Evolutionary conservation across 2,888 invertebrate genomes (phyloP).

Genomic region (Emesis russula): DNA sequence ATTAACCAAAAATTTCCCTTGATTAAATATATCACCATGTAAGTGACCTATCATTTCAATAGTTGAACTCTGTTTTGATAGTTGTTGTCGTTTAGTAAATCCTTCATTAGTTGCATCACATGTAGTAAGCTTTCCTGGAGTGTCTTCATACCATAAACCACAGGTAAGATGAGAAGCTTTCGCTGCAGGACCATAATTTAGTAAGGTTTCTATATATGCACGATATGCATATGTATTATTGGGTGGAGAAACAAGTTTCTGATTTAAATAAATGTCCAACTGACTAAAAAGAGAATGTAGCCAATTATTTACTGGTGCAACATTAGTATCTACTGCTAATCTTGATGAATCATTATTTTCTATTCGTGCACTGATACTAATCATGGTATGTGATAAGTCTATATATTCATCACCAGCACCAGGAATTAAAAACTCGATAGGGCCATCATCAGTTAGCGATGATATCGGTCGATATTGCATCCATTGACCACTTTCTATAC

Average conservation of each 20-base stretch:
- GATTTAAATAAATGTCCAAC: conserved; percentile 86
- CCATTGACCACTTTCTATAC: conserved; percentile 84
- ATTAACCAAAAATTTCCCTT: conserved; percentile 30
- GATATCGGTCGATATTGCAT: conserved; percentile 87
- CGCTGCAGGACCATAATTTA: conserved; percentile 85
- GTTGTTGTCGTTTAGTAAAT: conserved; percentile 67
- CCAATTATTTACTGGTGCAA: conserved; percentile 88
- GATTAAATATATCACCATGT: conserved; percentile 44
- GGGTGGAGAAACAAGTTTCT: conserved; percentile 87
- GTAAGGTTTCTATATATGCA: conserved; percentile 85
- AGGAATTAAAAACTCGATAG: conserved; percentile 87
- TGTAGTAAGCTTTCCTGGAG: conserved; percentile 60
- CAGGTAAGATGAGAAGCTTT: conserved; percentile 84
- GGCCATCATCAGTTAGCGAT: conserved; percentile 87
- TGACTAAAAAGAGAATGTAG: conserved; percentile 87
- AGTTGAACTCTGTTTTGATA: conserved; percentile 64
- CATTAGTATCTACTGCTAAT: conserved; percentile 44
- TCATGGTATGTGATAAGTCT: conserved; percentile 85
- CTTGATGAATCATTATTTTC: conserved; percentile 73
- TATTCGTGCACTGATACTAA: conserved; percentile 84
- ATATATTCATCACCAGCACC: conserved; percentile 88
- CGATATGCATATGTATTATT: conserved; percentile 85
- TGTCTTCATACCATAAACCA: conserved; percentile 83
- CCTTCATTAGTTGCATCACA: conserved; percentile 64
- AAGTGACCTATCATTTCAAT: conserved; percentile 84